Evolutionary conservation across 2,888 invertebrate genomes (phyloP), one percentile per base, ranked within the genome.

Genomic region (Penaeus monodon): DNA sequence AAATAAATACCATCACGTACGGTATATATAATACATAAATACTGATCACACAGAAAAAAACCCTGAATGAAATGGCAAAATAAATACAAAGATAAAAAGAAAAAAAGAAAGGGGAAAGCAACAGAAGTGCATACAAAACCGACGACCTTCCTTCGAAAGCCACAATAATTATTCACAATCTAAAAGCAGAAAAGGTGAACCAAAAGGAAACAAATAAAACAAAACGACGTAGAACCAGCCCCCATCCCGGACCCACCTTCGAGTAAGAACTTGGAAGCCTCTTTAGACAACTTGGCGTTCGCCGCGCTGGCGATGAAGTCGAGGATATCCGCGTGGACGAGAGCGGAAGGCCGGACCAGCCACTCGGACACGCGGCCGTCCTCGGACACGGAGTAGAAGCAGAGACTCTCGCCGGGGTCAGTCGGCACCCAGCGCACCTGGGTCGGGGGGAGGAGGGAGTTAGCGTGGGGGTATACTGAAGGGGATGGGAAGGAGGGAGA

Each of bases 341-440:
- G 82, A 1, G 82, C 57, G 12, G 49, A 33, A n/a, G 33, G 65
- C 29, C 77, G 64, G 49, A 86, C 44, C 38, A 49, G 65, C 93
- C 93, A 93, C 91, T 96, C 96, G 90, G 96, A 96, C 90, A 98
- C 96, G 91, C 96, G 95, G 0, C 98, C 98, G 93, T 98, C 98
- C 2, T 96, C 95, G 0, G 97, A 96, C 38, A 97, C 95, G 0
- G 98, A 97, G 93, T 95, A 98, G 93, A 98, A 98, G 86, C 97
- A 96, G 80, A 97, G 94, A 92, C 98, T 97, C 20, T 97, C 97
- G 92, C 98, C 98, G 66, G 96, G 95, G 90, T 97, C 94, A 91
- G 98, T 96, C 7, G 95, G 95, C 17, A 96, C 97, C 98, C 98
- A 98, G 91, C 95, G 95, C 0, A 98, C 95, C 96, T 97, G 91